Conservation (phyloP, 2,888 invertebrate genomes). For the Xanthia togata region DNA sequence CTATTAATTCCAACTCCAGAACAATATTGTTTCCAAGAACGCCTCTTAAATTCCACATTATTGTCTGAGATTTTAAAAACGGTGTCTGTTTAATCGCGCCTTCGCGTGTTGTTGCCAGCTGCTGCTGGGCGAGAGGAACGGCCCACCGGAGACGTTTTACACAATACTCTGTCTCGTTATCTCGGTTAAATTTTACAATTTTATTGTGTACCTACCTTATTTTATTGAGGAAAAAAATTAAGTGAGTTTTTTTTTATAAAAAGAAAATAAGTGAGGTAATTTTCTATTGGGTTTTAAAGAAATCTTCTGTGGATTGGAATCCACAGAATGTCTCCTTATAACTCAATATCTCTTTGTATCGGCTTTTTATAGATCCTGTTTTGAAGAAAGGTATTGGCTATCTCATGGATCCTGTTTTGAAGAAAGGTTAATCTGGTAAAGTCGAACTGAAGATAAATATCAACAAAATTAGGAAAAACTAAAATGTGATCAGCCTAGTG, state of each 20-base stretch:
- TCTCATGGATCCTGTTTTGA: not conserved
- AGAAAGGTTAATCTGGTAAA: no score
- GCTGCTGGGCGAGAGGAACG: slow-evolving; percentile 67
- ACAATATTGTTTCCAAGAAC: slow-evolving; percentile 15
- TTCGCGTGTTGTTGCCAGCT: slow-evolving; percentile 68
- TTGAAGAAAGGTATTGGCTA: not conserved
- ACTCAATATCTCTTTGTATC: no score
- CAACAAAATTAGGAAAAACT: not conserved
- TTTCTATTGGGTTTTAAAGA: no score
- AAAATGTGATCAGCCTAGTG: not conserved
- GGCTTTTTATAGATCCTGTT: not conserved
- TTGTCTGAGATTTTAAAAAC: slow-evolving; percentile 65
- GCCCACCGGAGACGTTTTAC: slow-evolving; percentile 66
- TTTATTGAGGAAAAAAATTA: slow-evolving; percentile 21
- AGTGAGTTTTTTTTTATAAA: not conserved
- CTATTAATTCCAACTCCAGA: slow-evolving; percentile 17
- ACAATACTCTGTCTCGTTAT: slow-evolving; percentile 65
- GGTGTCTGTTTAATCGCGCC: slow-evolving; percentile 65
- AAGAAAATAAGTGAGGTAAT: no score
- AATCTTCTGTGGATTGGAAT: no score
- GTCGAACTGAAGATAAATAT: not conserved
- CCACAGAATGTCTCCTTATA: no score
- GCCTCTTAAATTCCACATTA: slow-evolving; percentile 53
- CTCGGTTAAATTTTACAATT: slow-evolving; percentile 46
- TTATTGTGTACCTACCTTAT: slow-evolving; percentile 29